Evolutionary conservation across 2,888 invertebrate genomes (phyloP).

Genomic region (Bedellia somnulentella): DNA sequence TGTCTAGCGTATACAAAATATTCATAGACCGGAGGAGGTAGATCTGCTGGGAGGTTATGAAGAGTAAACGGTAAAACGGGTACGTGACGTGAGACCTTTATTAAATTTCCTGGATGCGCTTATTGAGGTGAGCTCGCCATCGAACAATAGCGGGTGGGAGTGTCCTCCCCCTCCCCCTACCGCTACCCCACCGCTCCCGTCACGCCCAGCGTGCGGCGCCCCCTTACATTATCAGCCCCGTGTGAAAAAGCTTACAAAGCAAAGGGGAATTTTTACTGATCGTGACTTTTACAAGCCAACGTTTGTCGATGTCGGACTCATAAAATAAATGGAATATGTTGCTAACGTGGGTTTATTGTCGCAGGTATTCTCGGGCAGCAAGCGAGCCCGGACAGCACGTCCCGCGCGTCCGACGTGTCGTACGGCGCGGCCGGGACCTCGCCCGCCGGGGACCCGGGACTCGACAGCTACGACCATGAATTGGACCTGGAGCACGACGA

Average conservation of each 20-base stretch:
- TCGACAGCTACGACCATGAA: slow-evolving; percentile 28
- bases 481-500: slow-evolving; percentile 51
- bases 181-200: slow-evolving; percentile 12
- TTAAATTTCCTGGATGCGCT: slow-evolving; percentile 26
- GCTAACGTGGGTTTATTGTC: too few species aligned
- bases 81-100: slow-evolving; percentile 23
- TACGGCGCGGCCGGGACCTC: slow-evolving; percentile 47
- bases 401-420: slow-evolving; percentile 78
- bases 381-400: slow-evolving; percentile 84
- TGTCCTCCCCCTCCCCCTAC: slow-evolving; percentile 16
- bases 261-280: too few species aligned
- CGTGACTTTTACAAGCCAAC: too few species aligned
- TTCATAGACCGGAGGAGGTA: too few species aligned
- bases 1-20: too few species aligned
- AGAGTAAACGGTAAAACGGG: slow-evolving; percentile 17
- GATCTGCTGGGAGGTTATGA: too few species aligned
- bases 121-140: slow-evolving; percentile 26
- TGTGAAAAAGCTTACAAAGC: slow-evolving; percentile 38
- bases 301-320: too few species aligned
- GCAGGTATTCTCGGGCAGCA: slow-evolving; percentile 66
- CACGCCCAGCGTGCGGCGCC: slow-evolving; percentile 30
- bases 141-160: slow-evolving; percentile 35
- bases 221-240: slow-evolving; percentile 31
- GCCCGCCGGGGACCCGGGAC: slow-evolving; percentile 33
- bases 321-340: too few species aligned